These are phyloP conservation scores for Epizoanthus ramosus DNA, from an alignment of 92 coral and sea anemone genomes.

Conservation along the genomic window DNA sequence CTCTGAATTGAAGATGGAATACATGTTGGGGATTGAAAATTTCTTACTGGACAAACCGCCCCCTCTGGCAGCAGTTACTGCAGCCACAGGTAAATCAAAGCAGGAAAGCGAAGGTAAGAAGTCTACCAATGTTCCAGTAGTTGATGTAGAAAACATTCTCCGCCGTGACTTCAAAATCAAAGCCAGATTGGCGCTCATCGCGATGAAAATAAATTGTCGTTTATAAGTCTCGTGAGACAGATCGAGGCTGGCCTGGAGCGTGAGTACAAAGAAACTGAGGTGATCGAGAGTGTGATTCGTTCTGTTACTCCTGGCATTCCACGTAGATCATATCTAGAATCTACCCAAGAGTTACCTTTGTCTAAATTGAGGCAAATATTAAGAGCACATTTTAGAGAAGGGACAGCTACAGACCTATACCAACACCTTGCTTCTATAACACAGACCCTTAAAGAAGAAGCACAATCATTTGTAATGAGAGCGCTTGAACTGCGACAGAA, in stretches of 20 bases:
- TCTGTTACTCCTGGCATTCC: too few species aligned
- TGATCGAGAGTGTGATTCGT: too few species aligned
- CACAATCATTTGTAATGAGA: conserved; percentile 47
- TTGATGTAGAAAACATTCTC: conserved; percentile 56
- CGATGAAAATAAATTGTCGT: too few species aligned
- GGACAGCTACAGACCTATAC: conserved; percentile 43
- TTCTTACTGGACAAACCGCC: not conserved
- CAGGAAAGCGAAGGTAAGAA: conserved; percentile 7
- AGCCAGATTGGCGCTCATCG: conserved; percentile 51
- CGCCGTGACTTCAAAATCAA: conserved; percentile 52
- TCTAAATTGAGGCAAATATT: too few species aligned
- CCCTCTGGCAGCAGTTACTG: not conserved
- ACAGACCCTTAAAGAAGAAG: conserved; percentile 49
- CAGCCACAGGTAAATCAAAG: conserved; percentile 6
- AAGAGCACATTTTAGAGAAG: conserved; percentile 40
- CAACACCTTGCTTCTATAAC: conserved; percentile 50
- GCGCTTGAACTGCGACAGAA: conserved; percentile 52
- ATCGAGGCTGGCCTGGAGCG: too few species aligned
- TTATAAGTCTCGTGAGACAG: too few species aligned
- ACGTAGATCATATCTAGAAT: too few species aligned
- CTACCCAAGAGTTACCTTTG: too few species aligned
- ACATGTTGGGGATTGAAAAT: not conserved
- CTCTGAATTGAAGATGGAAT: not conserved
- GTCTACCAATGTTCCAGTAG: conserved; percentile 12
- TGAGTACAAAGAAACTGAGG: too few species aligned